phyloP scores from a whole-genome alignment of 2,888 invertebrate species.

The Tyria jacobaeae region DNA sequence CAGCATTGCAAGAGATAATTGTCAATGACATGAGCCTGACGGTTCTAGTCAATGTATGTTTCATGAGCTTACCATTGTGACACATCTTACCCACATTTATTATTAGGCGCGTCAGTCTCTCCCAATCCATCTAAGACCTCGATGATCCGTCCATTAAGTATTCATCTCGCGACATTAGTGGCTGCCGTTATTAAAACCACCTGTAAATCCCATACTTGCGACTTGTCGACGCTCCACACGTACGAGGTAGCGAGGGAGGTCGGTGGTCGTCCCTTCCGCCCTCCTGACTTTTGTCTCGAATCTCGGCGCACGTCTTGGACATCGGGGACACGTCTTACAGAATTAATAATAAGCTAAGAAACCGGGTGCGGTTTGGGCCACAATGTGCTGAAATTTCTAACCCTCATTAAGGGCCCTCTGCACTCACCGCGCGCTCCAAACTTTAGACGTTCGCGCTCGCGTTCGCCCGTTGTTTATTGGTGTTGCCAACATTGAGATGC shows the following conservation, averaged over 20 bases:
- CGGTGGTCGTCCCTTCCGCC: constrained; percentile 74
- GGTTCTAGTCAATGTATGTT: constrained; percentile 4
- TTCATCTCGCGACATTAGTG: constrained; percentile 85
- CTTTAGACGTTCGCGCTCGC: constrained; percentile 79
- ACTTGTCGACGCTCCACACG: constrained; percentile 79
- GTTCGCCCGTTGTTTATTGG: constrained; percentile 82
- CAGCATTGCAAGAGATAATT: background rate
- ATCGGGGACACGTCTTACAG: constrained; percentile 87
- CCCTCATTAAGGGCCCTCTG: constrained; percentile 85
- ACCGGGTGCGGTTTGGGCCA: constrained; percentile 83
- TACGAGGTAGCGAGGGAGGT: constrained; percentile 55
- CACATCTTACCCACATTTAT: constrained; percentile 54
- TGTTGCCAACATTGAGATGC: constrained; percentile 79
- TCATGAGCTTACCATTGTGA: constrained; percentile 26
- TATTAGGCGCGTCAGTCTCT: constrained; percentile 64
- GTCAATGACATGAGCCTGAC: background rate
- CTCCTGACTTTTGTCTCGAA: constrained; percentile 85
- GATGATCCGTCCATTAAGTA: constrained; percentile 82
- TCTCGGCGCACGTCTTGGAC: constrained; percentile 87
- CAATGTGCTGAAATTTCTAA: constrained; percentile 85
- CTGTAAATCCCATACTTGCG: constrained; percentile 81
- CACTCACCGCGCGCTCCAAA: constrained; percentile 82
- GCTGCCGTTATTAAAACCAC: constrained; percentile 86
- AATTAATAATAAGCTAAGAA: constrained; percentile 87
- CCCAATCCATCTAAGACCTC: constrained; percentile 70